Evolutionary conservation across 2,797 vertebrate genomes (phyloP).

Genomic region (Rhinogobio ventralis): DNA sequence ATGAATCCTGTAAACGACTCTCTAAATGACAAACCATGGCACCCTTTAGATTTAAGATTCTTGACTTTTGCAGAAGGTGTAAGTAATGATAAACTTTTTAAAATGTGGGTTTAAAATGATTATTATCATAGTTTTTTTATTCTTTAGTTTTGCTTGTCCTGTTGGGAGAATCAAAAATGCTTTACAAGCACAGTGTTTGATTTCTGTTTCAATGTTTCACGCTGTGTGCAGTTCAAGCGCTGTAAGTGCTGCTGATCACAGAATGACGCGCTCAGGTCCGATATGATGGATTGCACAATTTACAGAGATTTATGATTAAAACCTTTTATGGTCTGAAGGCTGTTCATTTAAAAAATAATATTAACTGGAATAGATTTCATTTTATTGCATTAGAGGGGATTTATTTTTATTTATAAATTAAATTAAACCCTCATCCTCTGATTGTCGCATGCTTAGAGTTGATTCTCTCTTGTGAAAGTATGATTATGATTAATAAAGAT

Average conservation of each 20-base stretch:
- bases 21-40: conserved; percentile 10
- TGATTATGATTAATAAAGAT: not conserved
- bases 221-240: not conserved
- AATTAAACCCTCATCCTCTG: not conserved
- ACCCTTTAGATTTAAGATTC: not conserved
- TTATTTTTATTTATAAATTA: not conserved
- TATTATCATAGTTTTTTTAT: not conserved
- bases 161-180: not conserved
- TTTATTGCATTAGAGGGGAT: not conserved
- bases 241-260: conserved; percentile 12
- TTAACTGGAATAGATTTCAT: not conserved
- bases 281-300: conserved; percentile 23
- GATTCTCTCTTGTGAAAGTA: conserved; percentile 10
- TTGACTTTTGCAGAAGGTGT: not conserved
- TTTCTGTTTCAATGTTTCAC: not conserved
- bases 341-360: not conserved
- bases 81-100: not conserved
- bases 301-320: not conserved
- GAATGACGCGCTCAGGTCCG: not conserved
- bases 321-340: not conserved
- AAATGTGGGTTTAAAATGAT: not conserved
- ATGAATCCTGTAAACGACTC: conserved; percentile 53
- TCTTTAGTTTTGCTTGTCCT: not conserved
- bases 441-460: not conserved
- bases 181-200: not conserved